Conservation (phyloP, 1,140 invertebrate species). For the Camponotus vicinus region DNA sequence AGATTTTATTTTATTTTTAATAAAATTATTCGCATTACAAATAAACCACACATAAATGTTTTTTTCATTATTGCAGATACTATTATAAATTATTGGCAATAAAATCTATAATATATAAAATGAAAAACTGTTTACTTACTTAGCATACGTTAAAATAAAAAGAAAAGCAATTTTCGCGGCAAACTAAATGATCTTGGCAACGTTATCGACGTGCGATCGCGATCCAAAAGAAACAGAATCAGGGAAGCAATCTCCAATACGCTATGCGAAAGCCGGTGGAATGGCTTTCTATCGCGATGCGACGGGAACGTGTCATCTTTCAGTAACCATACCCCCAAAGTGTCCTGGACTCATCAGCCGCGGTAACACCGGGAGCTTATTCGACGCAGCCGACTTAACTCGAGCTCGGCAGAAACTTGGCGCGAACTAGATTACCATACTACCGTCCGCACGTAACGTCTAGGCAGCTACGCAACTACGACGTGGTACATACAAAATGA, state of each 20-base stretch:
- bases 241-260: background rate
- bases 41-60: background rate
- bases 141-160: background rate
- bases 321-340: conserved; percentile 56
- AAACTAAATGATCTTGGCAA: background rate
- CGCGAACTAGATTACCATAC: conserved; percentile 70
- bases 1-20: background rate
- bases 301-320: conserved; percentile 54
- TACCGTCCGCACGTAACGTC: conserved; percentile 48
- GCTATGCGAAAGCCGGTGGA: background rate
- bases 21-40: background rate
- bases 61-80: background rate
- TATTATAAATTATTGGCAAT: background rate
- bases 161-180: background rate
- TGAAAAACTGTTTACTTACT: background rate
- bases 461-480: conserved; percentile 47
- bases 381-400: conserved; percentile 69
- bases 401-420: conserved; percentile 67
- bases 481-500: conserved; percentile 51
- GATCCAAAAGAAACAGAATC: background rate
- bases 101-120: background rate
- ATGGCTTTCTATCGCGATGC: conserved; percentile 32
- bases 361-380: conserved; percentile 71
- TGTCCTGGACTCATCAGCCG: conserved; percentile 69
- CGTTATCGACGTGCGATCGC: background rate